Evolutionary conservation across 2,797 vertebrate species (phyloP).

Genomic region (Galagoides demidoff): DNA sequence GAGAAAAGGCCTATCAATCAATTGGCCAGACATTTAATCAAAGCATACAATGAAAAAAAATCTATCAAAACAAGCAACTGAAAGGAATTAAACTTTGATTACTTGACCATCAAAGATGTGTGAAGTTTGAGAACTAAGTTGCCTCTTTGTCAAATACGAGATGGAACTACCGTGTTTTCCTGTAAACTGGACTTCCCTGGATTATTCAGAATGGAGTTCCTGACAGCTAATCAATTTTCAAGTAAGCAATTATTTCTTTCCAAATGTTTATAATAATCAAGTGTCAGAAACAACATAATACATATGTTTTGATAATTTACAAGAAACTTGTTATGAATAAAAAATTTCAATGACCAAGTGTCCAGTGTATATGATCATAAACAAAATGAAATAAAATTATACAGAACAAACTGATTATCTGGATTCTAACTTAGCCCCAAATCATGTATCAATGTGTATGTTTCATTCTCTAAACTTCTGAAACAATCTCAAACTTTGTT

Average conservation of each 20-base stretch:
- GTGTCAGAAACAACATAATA: background rate
- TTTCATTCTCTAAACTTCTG: background rate
- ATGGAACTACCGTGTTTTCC: background rate
- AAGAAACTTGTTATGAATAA: background rate
- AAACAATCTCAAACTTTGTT: background rate
- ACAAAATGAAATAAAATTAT: background rate
- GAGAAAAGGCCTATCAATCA: slow-evolving; percentile 47
- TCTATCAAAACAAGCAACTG: slow-evolving; percentile 55
- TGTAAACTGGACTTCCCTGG: background rate
- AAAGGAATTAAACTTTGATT: slow-evolving; percentile 56
- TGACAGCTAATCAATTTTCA: background rate
- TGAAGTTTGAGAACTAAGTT: background rate
- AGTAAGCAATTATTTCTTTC: background rate
- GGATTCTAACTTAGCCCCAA: background rate
- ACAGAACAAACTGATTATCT: background rate
- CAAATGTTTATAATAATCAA: background rate
- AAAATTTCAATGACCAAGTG: background rate
- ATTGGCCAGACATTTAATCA: slow-evolving; percentile 60
- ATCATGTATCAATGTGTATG: background rate
- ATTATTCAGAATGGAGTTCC: background rate
- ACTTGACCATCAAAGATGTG: background rate
- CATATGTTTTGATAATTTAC: background rate
- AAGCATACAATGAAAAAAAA: slow-evolving; percentile 59
- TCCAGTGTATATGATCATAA: background rate
- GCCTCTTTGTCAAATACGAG: slow-evolving; percentile 22